Evolutionary conservation across 2,113 vertebrate species (phyloP).

Genomic region (Platichthys stellatus): DNA sequence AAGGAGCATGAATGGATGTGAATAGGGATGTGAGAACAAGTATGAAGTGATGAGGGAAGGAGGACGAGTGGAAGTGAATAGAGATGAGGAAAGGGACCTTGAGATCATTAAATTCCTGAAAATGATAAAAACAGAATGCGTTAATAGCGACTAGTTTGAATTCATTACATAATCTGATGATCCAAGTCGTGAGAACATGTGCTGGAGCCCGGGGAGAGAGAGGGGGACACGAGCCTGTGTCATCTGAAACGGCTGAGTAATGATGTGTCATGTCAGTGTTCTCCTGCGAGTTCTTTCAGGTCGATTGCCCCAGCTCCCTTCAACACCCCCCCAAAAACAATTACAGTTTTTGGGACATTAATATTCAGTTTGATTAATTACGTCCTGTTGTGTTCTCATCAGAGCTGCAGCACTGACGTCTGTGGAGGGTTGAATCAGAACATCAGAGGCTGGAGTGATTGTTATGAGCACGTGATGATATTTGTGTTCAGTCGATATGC

Average conservation of each 20-base stretch:
- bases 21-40: too few relatives aligned
- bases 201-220: background rate
- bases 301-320: constrained; percentile 17
- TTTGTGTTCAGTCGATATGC: constrained; percentile 22
- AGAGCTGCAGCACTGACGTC: too few relatives aligned
- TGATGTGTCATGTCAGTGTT: constrained; percentile 20
- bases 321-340: background rate
- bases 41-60: too few relatives aligned
- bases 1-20: too few relatives aligned
- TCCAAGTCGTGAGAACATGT: background rate
- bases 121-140: constrained; percentile 34
- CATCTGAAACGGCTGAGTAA: constrained; percentile 19
- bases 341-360: background rate
- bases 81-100: too few relatives aligned
- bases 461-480: background rate
- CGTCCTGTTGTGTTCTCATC: background rate
- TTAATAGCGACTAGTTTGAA: constrained; percentile 36
- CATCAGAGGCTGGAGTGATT: background rate
- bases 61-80: too few relatives aligned
- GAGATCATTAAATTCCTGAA: background rate
- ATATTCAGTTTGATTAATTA: constrained; percentile 39
- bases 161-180: constrained; percentile 40
- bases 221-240: background rate
- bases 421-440: constrained; percentile 18
- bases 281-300: constrained; percentile 12